Evolutionary conservation across 2,113 vertebrate genomes (phyloP).

Genomic region (Mobula birostris): DNA sequence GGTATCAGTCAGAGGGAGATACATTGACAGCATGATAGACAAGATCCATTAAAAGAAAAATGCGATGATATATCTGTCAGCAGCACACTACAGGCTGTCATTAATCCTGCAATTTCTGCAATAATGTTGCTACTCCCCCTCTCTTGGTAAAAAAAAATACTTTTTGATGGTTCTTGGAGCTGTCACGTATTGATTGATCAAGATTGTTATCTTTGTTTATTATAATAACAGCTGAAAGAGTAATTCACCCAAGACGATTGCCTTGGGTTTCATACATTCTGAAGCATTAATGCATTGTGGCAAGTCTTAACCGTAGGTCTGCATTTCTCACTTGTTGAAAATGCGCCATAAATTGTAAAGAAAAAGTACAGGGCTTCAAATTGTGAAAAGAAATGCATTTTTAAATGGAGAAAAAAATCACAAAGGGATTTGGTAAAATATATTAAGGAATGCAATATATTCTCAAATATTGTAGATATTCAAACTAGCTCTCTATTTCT

Average conservation of each 20-base stretch:
- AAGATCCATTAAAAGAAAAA: constrained; percentile 29
- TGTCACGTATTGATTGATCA: constrained; percentile 3
- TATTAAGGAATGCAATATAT: neutral
- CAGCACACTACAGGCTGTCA: neutral
- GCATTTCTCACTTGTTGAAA: neutral
- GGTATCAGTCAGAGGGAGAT: neutral
- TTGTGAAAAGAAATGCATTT: neutral
- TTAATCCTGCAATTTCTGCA: constrained; percentile 29
- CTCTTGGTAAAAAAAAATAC: constrained; percentile 6
- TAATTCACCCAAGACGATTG: neutral
- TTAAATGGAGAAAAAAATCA: neutral
- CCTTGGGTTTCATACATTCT: neutral
- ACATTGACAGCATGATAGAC: neutral
- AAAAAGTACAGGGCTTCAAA: neutral
- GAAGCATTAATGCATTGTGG: neutral
- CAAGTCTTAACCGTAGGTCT: neutral
- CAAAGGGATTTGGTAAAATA: neutral
- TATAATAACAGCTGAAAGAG: constrained; percentile 4
- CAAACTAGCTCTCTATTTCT: neutral
- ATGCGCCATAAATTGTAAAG: neutral
- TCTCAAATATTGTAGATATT: neutral
- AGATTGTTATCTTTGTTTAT: too few species aligned
- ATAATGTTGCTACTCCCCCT: neutral
- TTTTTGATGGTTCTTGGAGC: neutral
- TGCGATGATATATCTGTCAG: constrained; percentile 30